A percentile compares a stretch with the other conserved stretches of the same genome.
These are phyloP conservation scores for Tridacna gigas DNA, from an alignment of 2,888 invertebrate genomes.

Conservation along the genomic window DNA sequence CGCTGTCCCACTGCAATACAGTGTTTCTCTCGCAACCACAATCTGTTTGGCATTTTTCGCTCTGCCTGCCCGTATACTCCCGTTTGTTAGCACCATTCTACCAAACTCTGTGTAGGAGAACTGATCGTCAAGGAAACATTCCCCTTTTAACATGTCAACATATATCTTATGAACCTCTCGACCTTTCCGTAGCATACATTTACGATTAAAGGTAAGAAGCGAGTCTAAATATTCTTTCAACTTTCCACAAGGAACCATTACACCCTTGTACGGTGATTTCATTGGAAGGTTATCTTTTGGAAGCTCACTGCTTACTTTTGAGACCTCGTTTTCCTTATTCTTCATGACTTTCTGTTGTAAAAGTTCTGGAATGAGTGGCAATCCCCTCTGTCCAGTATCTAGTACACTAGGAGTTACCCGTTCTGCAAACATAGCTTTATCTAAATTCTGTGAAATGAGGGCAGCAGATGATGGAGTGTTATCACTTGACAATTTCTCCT, in stretches of 20 bases:
- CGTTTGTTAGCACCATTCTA: constrained; percentile 77
- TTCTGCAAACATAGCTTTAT: not conserved
- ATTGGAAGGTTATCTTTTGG: constrained; percentile 32
- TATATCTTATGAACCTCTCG: constrained; percentile 80
- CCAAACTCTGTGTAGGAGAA: constrained; percentile 80
- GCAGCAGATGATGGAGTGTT: not conserved
- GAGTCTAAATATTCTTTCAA: constrained; percentile 76
- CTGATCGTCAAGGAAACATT: constrained; percentile 78
- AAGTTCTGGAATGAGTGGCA: constrained; percentile 42
- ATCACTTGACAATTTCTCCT: not conserved
- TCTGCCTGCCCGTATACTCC: constrained; percentile 77
- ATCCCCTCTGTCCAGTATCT: constrained; percentile 41
- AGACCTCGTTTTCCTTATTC: constrained; percentile 13
- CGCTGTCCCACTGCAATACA: constrained; percentile 79
- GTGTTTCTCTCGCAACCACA: constrained; percentile 79
- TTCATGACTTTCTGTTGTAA: constrained; percentile 21
- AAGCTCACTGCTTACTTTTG: not conserved
- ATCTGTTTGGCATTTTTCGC: constrained; percentile 80
- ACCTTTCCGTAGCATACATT: constrained; percentile 79
- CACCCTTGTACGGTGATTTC: constrained; percentile 73
- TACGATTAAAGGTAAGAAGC: constrained; percentile 75
- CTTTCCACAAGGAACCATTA: constrained; percentile 76
- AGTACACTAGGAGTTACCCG: not conserved
- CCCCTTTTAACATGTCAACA: constrained; percentile 78
- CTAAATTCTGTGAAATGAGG: not conserved